These are phyloP conservation scores for Mesorhabditis sp. DNA, from an alignment of 2,888 invertebrate genomes.

Conservation along the genomic window DNA sequence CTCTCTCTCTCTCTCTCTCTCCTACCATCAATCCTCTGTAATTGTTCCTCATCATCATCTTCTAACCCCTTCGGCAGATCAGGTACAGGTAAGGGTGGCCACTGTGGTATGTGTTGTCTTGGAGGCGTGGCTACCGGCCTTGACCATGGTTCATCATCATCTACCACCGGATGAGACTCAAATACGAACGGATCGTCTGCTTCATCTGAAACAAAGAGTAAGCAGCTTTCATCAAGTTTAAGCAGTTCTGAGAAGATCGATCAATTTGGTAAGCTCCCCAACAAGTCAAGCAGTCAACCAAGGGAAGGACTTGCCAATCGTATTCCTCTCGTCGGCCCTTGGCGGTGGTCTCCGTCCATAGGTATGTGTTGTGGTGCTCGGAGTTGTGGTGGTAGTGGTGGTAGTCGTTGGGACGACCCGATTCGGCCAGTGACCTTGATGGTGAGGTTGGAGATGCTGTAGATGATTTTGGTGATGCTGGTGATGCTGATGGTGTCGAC, in stretches of 20 bases:
- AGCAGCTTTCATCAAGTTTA: too few species aligned
- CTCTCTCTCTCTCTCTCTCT: too few species aligned
- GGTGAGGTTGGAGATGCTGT: background rate
- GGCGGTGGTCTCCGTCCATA: background rate
- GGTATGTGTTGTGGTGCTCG: background rate
- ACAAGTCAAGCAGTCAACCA: background rate
- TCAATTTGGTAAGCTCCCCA: background rate
- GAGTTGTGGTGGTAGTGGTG: background rate
- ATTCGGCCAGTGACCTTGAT: background rate
- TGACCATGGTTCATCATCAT: background rate
- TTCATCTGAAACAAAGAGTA: too few species aligned
- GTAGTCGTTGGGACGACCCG: too few species aligned
- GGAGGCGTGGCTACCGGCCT: too few species aligned
- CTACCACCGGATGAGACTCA: background rate
- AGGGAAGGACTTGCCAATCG: background rate
- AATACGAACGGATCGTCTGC: conserved; percentile 1
- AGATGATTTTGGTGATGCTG: background rate
- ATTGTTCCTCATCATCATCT: too few species aligned
- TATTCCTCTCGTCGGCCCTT: too few species aligned
- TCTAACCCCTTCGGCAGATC: too few species aligned
- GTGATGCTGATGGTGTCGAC: background rate
- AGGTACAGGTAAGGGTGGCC: too few species aligned
- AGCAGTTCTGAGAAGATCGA: background rate
- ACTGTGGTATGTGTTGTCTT: too few species aligned
- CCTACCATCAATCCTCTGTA: too few species aligned